Conservation (phyloP, 2,888 invertebrate genomes). For the Drosophila mimica region DNA sequence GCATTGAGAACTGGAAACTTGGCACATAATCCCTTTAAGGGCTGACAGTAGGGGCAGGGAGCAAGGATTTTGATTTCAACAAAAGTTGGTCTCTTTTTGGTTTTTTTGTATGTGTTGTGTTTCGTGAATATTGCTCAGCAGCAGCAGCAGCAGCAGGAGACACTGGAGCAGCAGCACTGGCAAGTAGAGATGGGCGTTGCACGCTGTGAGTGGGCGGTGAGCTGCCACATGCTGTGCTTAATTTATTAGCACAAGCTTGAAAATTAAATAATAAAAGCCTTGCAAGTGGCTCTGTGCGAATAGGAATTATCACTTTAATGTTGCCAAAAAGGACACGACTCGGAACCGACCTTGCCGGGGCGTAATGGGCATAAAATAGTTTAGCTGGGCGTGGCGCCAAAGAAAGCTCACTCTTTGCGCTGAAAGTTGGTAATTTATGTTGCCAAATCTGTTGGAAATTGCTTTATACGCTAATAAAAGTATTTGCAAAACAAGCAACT, state of each 20-base stretch:
- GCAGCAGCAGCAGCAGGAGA: slow-evolving; percentile 9
- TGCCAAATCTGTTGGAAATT: slow-evolving; percentile 74
- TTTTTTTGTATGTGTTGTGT: slow-evolving; percentile 66
- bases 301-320: slow-evolving; percentile 78
- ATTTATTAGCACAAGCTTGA: slow-evolving; percentile 71
- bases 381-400: slow-evolving; percentile 62
- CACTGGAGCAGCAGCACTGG: slow-evolving; percentile 2
- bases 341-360: slow-evolving; percentile 13
- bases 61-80: slow-evolving; percentile 49
- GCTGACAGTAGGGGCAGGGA: slow-evolving; percentile 21
- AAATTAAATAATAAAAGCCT: slow-evolving; percentile 79
- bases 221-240: slow-evolving; percentile 66
- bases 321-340: slow-evolving; percentile 77
- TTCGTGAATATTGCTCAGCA: slow-evolving; percentile 40
- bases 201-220: slow-evolving; percentile 40
- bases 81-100: slow-evolving; percentile 48
- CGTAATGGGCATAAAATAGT: slow-evolving; percentile 15
- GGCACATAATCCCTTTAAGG: slow-evolving; percentile 70
- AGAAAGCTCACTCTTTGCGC: slow-evolving; percentile 14
- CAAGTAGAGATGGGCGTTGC: slow-evolving; percentile 37
- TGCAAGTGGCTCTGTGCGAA: slow-evolving; percentile 69
- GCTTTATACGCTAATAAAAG: slow-evolving; percentile 69
- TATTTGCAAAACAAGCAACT: slow-evolving; percentile 54
- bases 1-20: slow-evolving; percentile 47
- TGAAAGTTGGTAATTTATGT: slow-evolving; percentile 69